A percentile compares a stretch with the other conserved stretches of the same genome.
phyloP scores from a whole-genome alignment of 2,888 invertebrate genomes.

The Branchipolynoe longqiensis region DNA sequence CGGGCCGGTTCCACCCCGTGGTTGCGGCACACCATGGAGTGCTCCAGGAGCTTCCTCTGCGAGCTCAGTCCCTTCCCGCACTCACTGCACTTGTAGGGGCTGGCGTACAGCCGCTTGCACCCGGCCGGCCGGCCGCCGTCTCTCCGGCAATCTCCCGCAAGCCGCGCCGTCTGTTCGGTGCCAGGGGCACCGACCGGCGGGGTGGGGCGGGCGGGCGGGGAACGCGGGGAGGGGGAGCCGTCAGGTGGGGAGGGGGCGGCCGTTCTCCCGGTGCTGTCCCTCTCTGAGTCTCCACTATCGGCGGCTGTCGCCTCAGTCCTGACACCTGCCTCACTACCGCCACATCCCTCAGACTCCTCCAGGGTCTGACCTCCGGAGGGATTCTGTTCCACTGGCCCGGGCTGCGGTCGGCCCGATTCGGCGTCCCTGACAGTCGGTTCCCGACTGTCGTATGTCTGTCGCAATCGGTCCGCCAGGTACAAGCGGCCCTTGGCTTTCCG shows the following conservation, averaged over 20 bases:
- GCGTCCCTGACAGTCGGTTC: not conserved
- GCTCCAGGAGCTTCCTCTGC: slow-evolving; percentile 29
- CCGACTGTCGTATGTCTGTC: slow-evolving; percentile 11
- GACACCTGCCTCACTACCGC: too few relatives aligned
- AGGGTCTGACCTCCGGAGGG: not conserved
- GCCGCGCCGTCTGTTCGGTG: not conserved
- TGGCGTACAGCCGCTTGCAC: slow-evolving; percentile 43
- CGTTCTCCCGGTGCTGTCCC: not conserved
- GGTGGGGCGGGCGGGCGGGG: not conserved
- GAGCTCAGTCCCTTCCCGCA: slow-evolving; percentile 37
- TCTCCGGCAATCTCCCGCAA: not conserved
- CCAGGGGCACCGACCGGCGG: not conserved
- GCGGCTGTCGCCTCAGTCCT: too few relatives aligned
- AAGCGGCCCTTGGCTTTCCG: slow-evolving; percentile 8
- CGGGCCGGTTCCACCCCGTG: not conserved
- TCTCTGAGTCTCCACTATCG: not conserved
- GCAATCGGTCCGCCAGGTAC: slow-evolving; percentile 23
- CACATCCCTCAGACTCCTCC: not conserved
- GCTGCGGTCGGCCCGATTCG: not conserved
- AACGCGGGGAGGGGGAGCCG: not conserved
- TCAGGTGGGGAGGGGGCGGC: not conserved
- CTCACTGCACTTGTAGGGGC: slow-evolving; percentile 57
- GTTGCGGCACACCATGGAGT: slow-evolving; percentile 34
- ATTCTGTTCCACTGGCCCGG: not conserved
- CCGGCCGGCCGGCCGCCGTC: not conserved